Conservation (phyloP, 2,888 invertebrate species). For the Trachelus iudaicus region DNA sequence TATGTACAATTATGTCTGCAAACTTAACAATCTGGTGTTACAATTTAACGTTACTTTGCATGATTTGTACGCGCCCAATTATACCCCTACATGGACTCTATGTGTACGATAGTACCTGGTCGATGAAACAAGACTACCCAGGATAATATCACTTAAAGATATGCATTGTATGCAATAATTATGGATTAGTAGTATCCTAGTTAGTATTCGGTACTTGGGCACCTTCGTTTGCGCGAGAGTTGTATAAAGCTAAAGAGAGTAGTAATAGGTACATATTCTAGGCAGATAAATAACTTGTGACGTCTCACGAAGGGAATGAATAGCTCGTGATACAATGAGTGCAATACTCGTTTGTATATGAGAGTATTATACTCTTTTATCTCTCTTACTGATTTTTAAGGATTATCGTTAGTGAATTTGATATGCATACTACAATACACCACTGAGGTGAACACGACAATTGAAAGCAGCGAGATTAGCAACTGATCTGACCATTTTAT, state of each 20-base stretch:
- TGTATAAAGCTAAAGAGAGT: neutral
- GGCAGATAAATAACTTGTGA: neutral
- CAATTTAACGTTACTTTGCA: conserved; percentile 1
- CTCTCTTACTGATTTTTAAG: neutral
- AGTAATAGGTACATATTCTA: neutral
- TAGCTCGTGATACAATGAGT: neutral
- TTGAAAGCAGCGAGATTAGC: neutral
- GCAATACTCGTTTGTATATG: neutral
- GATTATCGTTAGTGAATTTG: neutral
- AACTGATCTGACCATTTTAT: neutral
- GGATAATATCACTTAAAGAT: neutral
- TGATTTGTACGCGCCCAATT: neutral
- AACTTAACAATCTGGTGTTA: conserved; percentile 31
- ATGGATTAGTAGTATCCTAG: neutral
- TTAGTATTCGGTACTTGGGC: neutral
- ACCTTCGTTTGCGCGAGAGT: neutral
- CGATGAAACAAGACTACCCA: neutral
- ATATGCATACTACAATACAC: neutral
- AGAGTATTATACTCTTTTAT: neutral
- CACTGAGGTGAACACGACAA: neutral
- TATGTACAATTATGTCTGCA: conserved; percentile 49
- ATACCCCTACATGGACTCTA: neutral
- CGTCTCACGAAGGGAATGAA: neutral
- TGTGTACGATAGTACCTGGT: neutral
- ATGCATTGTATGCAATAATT: neutral